Base-by-base conservation (phyloP, 2,888 invertebrate species). In the Drosophila ezoana region DNA sequence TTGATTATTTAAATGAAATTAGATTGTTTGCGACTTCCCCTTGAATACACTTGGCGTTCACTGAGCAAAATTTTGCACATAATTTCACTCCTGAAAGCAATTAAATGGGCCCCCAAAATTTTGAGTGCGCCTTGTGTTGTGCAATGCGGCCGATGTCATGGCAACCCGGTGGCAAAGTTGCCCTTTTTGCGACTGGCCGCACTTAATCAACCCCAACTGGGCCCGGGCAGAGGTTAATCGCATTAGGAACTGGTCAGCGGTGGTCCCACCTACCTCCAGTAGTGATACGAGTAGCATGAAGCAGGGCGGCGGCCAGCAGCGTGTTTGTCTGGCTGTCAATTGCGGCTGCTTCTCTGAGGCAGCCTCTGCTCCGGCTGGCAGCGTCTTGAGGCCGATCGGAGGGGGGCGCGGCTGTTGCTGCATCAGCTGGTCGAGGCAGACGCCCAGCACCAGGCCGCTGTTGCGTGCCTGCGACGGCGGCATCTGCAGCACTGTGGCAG, bases 221-320 rank as follows among this genome's bases (percentile, higher is more conserved):
- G 47, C 20, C 35, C 6, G 45, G 41, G 20, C 32, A 16, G 40
- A 60, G 59, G 64, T 57, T 76, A 77, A 75, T 70, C 81, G 76
- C 79, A 79, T 76, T 81, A 81, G 73, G 28, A 69, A 61, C 41
- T 18, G 20, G 28, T 43, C 47, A 38, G 45, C 16, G 38, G 47
- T 33, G 38, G 47, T 33, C 51, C 45, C 45, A 93, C 95, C 95
- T 93, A 98, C 98, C 96, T 98, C 98, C 90, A 98, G 94, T 87
- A 98, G 94, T 65, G 98, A 98, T 93, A 98, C 96, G 91, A 97
- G 95, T 87, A 98, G 95, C 91, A 98, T 96, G 93, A 98, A 98
- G 75, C 98, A 94, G 20, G 98, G 98, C 69, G 98, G 98, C 54
- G 98, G 98, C 92, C 97, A 98, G 93, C 98, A 98, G 72, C 96